These are phyloP conservation scores for Anarsia innoxiella DNA, from an alignment of 2,888 invertebrate species.

Conservation along the genomic window DNA sequence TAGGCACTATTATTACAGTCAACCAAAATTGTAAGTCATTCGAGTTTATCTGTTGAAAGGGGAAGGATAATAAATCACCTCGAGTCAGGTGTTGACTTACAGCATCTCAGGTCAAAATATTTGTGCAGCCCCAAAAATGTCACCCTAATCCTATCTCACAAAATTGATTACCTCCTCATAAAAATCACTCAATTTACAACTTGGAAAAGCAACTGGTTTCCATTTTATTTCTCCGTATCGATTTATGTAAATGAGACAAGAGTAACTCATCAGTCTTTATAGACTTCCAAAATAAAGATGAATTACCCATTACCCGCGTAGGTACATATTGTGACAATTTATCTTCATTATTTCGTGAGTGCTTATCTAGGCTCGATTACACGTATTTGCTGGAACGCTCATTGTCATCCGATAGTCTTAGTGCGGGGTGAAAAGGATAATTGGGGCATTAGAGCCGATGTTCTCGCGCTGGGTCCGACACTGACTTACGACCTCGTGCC, in stretches of 20 bases:
- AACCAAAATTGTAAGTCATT: conserved; percentile 18
- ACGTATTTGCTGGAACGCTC: conserved; percentile 13
- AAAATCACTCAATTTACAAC: neutral
- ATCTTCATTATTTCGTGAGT: conserved; percentile 8
- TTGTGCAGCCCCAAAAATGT: neutral
- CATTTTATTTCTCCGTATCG: neutral
- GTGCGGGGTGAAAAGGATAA: conserved; percentile 17
- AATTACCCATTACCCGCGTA: neutral
- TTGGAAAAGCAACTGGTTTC: neutral
- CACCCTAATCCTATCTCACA: neutral
- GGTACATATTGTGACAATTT: conserved; percentile 1
- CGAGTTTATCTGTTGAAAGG: conserved; percentile 28
- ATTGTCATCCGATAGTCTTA: conserved; percentile 16
- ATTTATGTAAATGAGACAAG: neutral
- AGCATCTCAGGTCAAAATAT: conserved; percentile 13
- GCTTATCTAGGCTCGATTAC: conserved; percentile 11
- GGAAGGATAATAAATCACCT: conserved; percentile 38
- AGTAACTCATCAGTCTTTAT: neutral
- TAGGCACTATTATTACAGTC: conserved; percentile 9
- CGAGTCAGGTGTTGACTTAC: conserved; percentile 23
- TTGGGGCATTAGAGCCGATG: conserved; percentile 18
- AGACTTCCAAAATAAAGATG: neutral
- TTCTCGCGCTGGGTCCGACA: conserved; percentile 23
- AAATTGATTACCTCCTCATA: conserved; percentile 5
- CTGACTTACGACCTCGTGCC: conserved; percentile 35